These are phyloP conservation scores for Coregonus clupeaformis DNA, from an alignment of 2,113 vertebrate genomes.

Conservation along the genomic window DNA sequence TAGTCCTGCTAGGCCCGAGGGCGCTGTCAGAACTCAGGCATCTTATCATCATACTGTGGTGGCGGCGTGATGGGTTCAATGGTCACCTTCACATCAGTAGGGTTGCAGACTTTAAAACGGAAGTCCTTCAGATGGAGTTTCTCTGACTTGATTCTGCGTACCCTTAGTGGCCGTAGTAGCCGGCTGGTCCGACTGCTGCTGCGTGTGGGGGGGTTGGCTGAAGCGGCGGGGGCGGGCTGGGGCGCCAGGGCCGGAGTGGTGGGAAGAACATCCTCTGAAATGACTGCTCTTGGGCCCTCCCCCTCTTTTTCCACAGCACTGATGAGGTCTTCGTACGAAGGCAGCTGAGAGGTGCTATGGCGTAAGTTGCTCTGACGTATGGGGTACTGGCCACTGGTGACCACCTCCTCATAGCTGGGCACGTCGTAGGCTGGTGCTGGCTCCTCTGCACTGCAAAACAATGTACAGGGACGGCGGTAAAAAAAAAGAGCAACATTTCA, in stretches of 20 bases:
- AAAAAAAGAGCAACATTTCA: not conserved
- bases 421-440: constrained; percentile 59
- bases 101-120: constrained; percentile 69
- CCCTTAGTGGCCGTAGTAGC: constrained; percentile 82
- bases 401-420: constrained; percentile 92
- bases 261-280: constrained; percentile 20
- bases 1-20: too few relatives aligned
- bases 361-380: constrained; percentile 71
- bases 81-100: constrained; percentile 66
- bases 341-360: constrained; percentile 82
- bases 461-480: not conserved
- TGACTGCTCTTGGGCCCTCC: not conserved
- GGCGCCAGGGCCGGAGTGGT: accelerated
- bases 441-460: constrained; percentile 38
- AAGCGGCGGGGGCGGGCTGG: not conserved
- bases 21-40: constrained; percentile 60
- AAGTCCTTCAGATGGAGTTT: constrained; percentile 92
- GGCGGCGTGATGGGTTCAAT: constrained; percentile 94
- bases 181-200: constrained; percentile 80
- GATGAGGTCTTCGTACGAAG: constrained; percentile 90
- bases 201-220: constrained; percentile 58
- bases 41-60: constrained; percentile 84
- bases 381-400: constrained; percentile 73
- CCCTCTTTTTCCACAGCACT: constrained; percentile 74
- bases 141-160: constrained; percentile 92